phyloP scores from a whole-genome alignment of 2,888 invertebrate genomes.

The Agrochola litura region DNA sequence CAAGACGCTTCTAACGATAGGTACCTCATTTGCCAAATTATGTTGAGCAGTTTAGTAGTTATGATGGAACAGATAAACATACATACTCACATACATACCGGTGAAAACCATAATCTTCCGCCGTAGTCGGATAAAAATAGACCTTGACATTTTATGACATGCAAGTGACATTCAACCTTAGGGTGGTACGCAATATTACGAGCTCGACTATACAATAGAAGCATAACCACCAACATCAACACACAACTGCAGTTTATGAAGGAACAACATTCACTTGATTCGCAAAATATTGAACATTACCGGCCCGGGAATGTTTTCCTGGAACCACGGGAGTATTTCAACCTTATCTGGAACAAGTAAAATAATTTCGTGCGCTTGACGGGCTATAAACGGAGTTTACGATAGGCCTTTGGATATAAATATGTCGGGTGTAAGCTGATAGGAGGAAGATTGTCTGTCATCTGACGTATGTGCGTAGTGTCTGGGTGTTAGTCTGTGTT shows the following conservation, averaged over 20 bases:
- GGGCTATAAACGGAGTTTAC: constrained; percentile 69
- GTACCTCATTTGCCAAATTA: too few species aligned
- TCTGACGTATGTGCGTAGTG: constrained; percentile 30
- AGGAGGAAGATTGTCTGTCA: constrained; percentile 42
- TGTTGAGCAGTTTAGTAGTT: too few species aligned
- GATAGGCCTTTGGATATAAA: constrained; percentile 60
- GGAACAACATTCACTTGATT: constrained; percentile 38
- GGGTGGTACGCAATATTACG: background rate
- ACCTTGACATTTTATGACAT: too few species aligned
- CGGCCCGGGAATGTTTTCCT: constrained; percentile 40
- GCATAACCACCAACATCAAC: background rate
- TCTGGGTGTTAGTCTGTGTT: background rate
- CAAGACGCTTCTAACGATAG: too few species aligned
- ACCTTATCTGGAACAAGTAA: constrained; percentile 66
- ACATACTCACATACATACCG: too few species aligned
- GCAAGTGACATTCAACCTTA: background rate
- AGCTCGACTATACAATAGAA: too few species aligned
- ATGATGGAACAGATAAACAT: too few species aligned
- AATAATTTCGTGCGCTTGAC: constrained; percentile 69
- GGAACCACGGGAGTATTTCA: constrained; percentile 58
- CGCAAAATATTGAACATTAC: constrained; percentile 44
- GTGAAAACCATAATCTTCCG: too few species aligned
- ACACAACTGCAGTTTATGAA: constrained; percentile 32
- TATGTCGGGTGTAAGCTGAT: constrained; percentile 43
- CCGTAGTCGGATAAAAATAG: too few species aligned